phyloP scores from a whole-genome alignment of 2,888 invertebrate species.

The Drosophila neonasuta region DNA sequence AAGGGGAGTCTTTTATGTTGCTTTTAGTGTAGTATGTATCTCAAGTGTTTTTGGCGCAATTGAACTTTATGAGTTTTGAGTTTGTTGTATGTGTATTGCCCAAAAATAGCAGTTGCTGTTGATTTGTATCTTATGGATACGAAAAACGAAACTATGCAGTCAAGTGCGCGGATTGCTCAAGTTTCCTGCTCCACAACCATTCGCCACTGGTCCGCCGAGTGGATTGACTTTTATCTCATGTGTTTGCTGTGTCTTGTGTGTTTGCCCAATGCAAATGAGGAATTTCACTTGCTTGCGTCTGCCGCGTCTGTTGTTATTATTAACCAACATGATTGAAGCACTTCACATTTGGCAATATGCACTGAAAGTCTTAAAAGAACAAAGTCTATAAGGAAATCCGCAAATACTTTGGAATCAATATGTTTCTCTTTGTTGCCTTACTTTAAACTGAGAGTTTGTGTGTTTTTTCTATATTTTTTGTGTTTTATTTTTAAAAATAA shows the following conservation, averaged over 20 bases:
- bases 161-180: slow-evolving; percentile 68
- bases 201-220: slow-evolving; percentile 49
- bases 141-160: slow-evolving; percentile 49
- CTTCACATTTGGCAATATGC: slow-evolving; percentile 30
- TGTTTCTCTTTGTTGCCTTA: not conserved
- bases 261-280: slow-evolving; percentile 46
- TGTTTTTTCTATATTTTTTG: slow-evolving; percentile 12
- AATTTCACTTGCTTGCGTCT: slow-evolving; percentile 52
- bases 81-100: slow-evolving; percentile 43
- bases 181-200: slow-evolving; percentile 59
- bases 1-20: slow-evolving; percentile 3
- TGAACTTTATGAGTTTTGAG: slow-evolving; percentile 63
- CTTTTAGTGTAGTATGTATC: slow-evolving; percentile 31
- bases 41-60: slow-evolving; percentile 58
- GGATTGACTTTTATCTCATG: slow-evolving; percentile 36
- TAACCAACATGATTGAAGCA: slow-evolving; percentile 42
- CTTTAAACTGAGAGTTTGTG: not conserved
- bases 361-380: slow-evolving; percentile 18
- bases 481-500: slow-evolving; percentile 10
- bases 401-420: not conserved
- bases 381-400: slow-evolving; percentile 1
- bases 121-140: slow-evolving; percentile 59
- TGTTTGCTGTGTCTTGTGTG: not conserved
- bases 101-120: slow-evolving; percentile 55
- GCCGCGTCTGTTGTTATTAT: slow-evolving; percentile 25